Percentiles rank a stretch among this genome's conserved stretches.
These are phyloP conservation scores for Pseudomyrmex cubaensis DNA, from an alignment of 1,140 invertebrate genomes.

Conservation along the genomic window DNA sequence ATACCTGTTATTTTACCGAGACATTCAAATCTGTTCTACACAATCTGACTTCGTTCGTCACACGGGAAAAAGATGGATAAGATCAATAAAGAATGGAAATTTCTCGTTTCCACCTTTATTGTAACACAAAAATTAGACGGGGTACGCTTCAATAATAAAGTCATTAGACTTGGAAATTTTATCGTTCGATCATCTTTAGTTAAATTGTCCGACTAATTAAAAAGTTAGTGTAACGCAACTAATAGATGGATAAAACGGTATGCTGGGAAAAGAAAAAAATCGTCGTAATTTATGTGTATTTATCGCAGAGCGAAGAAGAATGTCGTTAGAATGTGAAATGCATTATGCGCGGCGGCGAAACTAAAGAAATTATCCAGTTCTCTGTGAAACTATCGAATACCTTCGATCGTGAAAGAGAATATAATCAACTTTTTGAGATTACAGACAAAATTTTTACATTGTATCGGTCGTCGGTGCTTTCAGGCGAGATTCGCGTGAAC, in stretches of 20 bases:
- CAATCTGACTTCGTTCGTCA: neutral
- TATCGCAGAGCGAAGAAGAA: neutral
- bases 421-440: neutral
- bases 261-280: neutral
- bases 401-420: constrained; percentile 7
- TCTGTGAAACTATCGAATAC: constrained; percentile 16
- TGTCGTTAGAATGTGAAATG: neutral
- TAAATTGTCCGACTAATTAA: constrained; percentile 31
- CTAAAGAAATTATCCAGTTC: neutral
- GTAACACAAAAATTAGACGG: neutral
- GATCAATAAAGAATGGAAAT: neutral
- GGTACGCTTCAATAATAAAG: neutral
- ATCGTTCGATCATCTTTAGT: constrained; percentile 19
- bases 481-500: constrained; percentile 97
- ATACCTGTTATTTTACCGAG: constrained; percentile 1
- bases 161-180: constrained; percentile 22
- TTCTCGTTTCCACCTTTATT: neutral
- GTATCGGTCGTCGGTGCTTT: constrained; percentile 41
- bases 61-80: neutral
- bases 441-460: neutral
- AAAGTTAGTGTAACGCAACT: neutral
- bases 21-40: neutral
- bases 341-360: neutral
- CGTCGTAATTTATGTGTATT: neutral
- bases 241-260: constrained; percentile 30